Conservation (phyloP, 35 echinoderm and acorn worm species). For the Eucidaris tribuloides region DNA sequence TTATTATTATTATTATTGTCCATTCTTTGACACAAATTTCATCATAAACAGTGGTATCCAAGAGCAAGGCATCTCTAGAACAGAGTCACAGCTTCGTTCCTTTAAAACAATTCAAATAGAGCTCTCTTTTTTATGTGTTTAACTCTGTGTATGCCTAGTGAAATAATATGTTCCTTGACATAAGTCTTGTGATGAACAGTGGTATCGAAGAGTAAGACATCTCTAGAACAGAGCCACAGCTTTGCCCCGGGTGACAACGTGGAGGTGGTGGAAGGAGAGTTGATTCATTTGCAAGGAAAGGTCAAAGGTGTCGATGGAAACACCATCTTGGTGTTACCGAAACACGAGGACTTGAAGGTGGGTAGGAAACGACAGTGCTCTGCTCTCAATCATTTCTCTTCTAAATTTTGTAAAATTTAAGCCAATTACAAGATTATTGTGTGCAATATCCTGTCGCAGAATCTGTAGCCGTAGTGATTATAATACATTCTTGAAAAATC, state of each 20-base stretch:
- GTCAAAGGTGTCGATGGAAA: slow-evolving; percentile 89
- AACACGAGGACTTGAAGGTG: slow-evolving; percentile 97
- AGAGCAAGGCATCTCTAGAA: slow-evolving; percentile 50
- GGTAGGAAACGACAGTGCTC: too few relatives aligned
- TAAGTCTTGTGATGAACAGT: slow-evolving; percentile 23
- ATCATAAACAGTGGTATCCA: slow-evolving; percentile 50
- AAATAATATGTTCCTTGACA: slow-evolving; percentile 12
- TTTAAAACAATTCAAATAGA: too few relatives aligned
- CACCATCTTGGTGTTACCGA: slow-evolving; percentile 85
- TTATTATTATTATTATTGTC: not conserved
- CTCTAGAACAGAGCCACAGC: slow-evolving; percentile 61
- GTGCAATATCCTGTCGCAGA: too few relatives aligned
- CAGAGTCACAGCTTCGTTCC: slow-evolving; percentile 85
- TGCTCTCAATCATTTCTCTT: not conserved
- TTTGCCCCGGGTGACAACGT: slow-evolving; percentile 98
- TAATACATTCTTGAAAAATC: too few relatives aligned
- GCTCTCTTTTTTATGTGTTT: too few relatives aligned
- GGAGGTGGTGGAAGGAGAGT: slow-evolving; percentile 90
- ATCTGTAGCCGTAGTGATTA: too few relatives aligned
- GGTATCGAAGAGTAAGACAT: slow-evolving; percentile 53
- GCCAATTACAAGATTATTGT: too few relatives aligned
- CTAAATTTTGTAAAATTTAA: too few relatives aligned
- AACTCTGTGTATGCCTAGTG: too few relatives aligned
- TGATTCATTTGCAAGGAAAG: slow-evolving; percentile 92
- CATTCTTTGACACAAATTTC: slow-evolving; percentile 10